Evolutionary conservation across 2,797 vertebrate species (phyloP), one percentile per base, ranked within the genome.

Genomic region (Cyclopterus lumpus): DNA sequence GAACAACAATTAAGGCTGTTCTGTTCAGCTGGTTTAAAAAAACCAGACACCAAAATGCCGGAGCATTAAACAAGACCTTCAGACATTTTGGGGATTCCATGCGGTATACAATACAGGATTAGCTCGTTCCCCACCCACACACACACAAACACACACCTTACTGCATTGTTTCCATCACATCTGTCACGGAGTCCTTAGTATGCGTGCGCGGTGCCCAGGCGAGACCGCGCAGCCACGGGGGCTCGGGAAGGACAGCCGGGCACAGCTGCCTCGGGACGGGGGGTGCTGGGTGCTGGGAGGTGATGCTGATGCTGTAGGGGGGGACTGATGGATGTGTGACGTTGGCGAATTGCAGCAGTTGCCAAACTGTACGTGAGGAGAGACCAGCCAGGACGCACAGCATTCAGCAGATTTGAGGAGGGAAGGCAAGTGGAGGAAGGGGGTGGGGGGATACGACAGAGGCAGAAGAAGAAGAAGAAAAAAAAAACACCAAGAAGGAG

Each of bases 261-360:
- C 32, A 59, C 16, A 51, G 10, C 5, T 63, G 84, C 68, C 72
- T 60, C 63, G 16, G 44, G 58, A 42, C 59, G 30, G 72, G n/a
- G n/a, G 63, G 59, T 26, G 77, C 70, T 51, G 82, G 71, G 22
- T 14, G 67, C 53, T 24, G 48, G 60, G 72, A 32, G 77, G 70
- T 32, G 66, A 54, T 42, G 42, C 55, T 42, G 70, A 78, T 61
- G 49, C 22, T 54, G 67, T 68, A 11, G 5, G 49, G 36, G 22
- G 60, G 24, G 26, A 28, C 49, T 67, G 73, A 64, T 86, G 79
- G 66, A 60, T 76, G 76, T 73, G 83, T 91, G 90, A 92, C 92
- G 92, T 89, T 69, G 79, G 79, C 87, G 87, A 94, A 94, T 91
- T 94, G 93, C 93, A 90, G 93, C 91, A 93, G 86, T 88, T 67